Evolutionary conservation across 2,797 vertebrate species (phyloP).

Genomic region (Euphonia xanthogaster): DNA sequence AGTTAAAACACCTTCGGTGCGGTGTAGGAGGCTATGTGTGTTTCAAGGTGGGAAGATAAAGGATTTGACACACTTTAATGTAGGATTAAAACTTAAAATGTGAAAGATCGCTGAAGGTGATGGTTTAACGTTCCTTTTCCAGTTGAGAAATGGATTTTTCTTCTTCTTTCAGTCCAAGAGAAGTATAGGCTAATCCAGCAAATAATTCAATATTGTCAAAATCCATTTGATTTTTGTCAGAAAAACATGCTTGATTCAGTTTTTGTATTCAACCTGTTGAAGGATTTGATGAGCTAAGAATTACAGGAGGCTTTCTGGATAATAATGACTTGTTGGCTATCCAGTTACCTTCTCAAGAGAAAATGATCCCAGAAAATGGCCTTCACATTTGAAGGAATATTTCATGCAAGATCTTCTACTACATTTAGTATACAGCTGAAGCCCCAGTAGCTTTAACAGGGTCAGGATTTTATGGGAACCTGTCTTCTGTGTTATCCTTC

Average conservation of each 20-base stretch:
- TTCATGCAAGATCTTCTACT: not conserved
- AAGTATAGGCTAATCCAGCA: not conserved
- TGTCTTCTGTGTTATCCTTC: not conserved
- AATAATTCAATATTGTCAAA: not conserved
- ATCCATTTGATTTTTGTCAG: not conserved
- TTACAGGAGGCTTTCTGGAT: not conserved
- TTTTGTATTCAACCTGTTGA: not conserved
- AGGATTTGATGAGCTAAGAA: not conserved
- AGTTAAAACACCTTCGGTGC: not conserved
- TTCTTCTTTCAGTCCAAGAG: not conserved
- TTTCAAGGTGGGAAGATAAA: not conserved
- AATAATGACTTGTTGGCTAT: not conserved
- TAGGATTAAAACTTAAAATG: not conserved
- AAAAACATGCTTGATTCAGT: not conserved
- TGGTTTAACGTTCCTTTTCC: not conserved
- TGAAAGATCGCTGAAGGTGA: not conserved
- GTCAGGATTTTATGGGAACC: not conserved
- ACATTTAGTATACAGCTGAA: not conserved
- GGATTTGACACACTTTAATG: not conserved
- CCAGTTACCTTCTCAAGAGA: not conserved
- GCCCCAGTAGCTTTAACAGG: not conserved
- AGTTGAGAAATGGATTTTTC: not conserved
- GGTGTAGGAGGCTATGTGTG: rapidly evolving
- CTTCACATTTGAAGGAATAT: not conserved
- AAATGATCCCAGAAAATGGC: not conserved